A percentile compares a stretch with the other conserved stretches of the same genome.
Conservation (phyloP, 2,888 invertebrate species). For the Zhuqinia jingwanae region DNA sequence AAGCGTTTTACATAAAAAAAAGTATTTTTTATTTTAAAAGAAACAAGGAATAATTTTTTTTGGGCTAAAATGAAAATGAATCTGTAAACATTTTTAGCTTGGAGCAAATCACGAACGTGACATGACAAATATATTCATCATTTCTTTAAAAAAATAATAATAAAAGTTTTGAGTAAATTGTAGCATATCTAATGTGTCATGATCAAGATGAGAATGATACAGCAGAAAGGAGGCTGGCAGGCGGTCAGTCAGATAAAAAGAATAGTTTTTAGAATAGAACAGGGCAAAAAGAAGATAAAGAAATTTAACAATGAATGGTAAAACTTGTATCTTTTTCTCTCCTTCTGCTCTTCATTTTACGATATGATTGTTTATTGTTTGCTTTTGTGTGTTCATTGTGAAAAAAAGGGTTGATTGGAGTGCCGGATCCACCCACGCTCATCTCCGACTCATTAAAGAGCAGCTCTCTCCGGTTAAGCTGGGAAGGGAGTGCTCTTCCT, state of each 20-base stretch:
- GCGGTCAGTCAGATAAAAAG: slow-evolving; percentile 37
- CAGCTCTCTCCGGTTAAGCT: slow-evolving; percentile 77
- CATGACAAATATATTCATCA: slow-evolving; percentile 27
- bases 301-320: neutral
- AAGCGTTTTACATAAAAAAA: too few species aligned
- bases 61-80: slow-evolving; percentile 11
- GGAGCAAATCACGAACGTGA: slow-evolving; percentile 33
- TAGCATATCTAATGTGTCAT: slow-evolving; percentile 52
- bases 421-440: slow-evolving; percentile 78
- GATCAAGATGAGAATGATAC: slow-evolving; percentile 27
- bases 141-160: neutral
- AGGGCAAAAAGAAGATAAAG: neutral
- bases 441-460: slow-evolving; percentile 77
- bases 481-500: slow-evolving; percentile 77
- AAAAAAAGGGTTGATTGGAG: slow-evolving; percentile 75
- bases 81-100: neutral
- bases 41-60: slow-evolving; percentile 18
- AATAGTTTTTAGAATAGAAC: neutral
- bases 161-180: slow-evolving; percentile 29
- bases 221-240: slow-evolving; percentile 44
- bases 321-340: slow-evolving; percentile 9
- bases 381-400: slow-evolving; percentile 34
- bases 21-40: slow-evolving; percentile 35
- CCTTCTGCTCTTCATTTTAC: slow-evolving; percentile 21
- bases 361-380: slow-evolving; percentile 53